These are phyloP conservation scores for Calliopsis andreniformis DNA, from an alignment of 1,140 invertebrate genomes.

Conservation along the genomic window DNA sequence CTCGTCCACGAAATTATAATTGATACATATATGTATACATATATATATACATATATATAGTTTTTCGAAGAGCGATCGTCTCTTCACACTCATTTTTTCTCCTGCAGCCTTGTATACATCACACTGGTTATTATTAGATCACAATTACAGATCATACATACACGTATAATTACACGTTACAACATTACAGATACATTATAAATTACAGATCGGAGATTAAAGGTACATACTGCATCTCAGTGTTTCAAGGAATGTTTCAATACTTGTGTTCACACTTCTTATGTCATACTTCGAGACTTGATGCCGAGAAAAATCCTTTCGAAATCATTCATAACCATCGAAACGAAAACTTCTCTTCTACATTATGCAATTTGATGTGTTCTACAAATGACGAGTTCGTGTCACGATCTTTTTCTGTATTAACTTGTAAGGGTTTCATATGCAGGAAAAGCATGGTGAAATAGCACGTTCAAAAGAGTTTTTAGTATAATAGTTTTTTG, in stretches of 20 bases:
- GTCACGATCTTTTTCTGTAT: too few species aligned
- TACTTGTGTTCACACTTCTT: background rate
- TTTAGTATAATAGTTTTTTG: constrained; percentile 21
- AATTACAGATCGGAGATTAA: constrained; percentile 42
- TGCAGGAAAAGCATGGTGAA: background rate
- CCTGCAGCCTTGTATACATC: constrained; percentile 47
- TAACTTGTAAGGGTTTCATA: too few species aligned
- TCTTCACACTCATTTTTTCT: background rate
- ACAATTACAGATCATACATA: constrained; percentile 56
- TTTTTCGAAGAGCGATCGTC: background rate
- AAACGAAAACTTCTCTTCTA: constrained; percentile 20
- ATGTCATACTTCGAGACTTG: background rate
- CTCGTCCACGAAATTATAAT: constrained; percentile 54
- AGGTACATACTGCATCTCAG: constrained; percentile 18
- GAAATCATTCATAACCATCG: constrained; percentile 37
- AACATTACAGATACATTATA: constrained; percentile 50
- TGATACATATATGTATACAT: too few species aligned
- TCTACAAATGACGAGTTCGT: too few species aligned
- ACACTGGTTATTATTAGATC: constrained; percentile 48
- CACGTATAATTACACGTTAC: constrained; percentile 58
- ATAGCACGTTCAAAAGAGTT: constrained; percentile 20
- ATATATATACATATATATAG: too few species aligned
- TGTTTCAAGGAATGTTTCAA: constrained; percentile 22
- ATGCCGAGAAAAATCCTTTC: constrained; percentile 8
- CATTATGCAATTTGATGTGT: background rate